Evolutionary conservation across 2,888 invertebrate species (phyloP), one percentile per base, ranked within the genome.

Genomic region (Spodoptera exigua): DNA sequence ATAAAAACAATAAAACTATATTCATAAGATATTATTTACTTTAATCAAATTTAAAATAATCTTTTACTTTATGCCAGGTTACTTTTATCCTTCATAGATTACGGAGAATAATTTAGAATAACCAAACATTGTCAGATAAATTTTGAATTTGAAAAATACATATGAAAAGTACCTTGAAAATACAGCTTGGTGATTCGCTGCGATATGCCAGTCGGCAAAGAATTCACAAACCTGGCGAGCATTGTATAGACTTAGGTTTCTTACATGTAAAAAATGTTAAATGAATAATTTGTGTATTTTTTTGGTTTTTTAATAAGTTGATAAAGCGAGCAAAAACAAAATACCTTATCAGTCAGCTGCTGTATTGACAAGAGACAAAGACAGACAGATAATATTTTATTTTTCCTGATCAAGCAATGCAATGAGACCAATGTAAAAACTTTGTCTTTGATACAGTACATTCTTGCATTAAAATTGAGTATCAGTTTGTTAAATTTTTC

Each of bases 171-270:
- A 96, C 96, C 95, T 95, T 93, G 95, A 83, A 96, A 96, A 83
- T 96, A 96, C 51, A 95, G 89, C 76, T 95, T 95, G 39, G 96
- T 96, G 63, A 96, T 86, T 81, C 93, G 93, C 83, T 95, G 95
- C 52, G 95, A 94, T 70, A 96, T 86, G 84, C 94, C 89, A 77
- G 92, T 92, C 48, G 96, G 96, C 86, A 96, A 87, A 62, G 95
- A 91, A 84, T 95, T 95, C 79, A 95, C 95, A 68, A 95, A 83
- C 79, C 93, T 92, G 82, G 95, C 92, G 76, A 95, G 90, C 95
- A 95, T 95, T 86, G 88, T 89, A 84, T 51, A 46, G 49, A 39
- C 2, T 53, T 16, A 13, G 34, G 2, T 17, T 14, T 12, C 12
- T 14, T 4, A 10, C 11, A 48, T 43, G 9, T 47, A 13, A 37